phyloP scores from a whole-genome alignment of 2,113 vertebrate species.

The Chelonoidis abingdonii region DNA sequence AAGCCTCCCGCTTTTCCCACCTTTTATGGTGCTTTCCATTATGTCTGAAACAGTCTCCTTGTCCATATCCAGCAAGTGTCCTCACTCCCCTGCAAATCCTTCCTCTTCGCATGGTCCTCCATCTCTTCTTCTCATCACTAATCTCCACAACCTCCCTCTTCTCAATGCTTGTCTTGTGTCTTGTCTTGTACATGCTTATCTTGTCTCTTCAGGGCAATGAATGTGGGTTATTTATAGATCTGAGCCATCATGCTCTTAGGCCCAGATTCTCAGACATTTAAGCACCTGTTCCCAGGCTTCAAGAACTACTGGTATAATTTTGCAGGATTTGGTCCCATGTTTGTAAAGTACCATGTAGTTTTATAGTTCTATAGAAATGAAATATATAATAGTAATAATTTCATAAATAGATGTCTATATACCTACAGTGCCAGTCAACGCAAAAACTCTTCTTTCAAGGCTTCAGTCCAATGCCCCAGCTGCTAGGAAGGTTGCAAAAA shows the following conservation, averaged over 20 bases:
- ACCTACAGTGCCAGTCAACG: no score
- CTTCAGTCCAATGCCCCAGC: neutral
- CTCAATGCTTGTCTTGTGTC: neutral
- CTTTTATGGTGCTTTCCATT: neutral
- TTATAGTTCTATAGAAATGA: neutral
- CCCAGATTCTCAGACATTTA: neutral
- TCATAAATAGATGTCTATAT: neutral
- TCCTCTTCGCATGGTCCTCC: neutral
- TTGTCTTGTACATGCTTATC: neutral
- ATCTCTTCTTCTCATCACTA: neutral
- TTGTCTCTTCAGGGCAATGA: neutral
- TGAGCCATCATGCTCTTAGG: neutral
- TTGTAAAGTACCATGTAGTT: fast-evolving
- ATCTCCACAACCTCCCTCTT: neutral
- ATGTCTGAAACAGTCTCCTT: neutral
- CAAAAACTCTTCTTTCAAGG: neutral
- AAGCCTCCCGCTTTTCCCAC: neutral
- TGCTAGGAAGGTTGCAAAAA: neutral
- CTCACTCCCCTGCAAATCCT: neutral
- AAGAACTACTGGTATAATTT: neutral
- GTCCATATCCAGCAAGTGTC: neutral
- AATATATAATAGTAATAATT: neutral
- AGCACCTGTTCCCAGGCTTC: neutral
- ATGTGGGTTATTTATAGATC: neutral
- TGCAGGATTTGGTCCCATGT: neutral